Percentiles rank a stretch among this genome's conserved stretches.
Conservation (phyloP, 2,113 vertebrate species). For the Struthidea cinerea region DNA sequence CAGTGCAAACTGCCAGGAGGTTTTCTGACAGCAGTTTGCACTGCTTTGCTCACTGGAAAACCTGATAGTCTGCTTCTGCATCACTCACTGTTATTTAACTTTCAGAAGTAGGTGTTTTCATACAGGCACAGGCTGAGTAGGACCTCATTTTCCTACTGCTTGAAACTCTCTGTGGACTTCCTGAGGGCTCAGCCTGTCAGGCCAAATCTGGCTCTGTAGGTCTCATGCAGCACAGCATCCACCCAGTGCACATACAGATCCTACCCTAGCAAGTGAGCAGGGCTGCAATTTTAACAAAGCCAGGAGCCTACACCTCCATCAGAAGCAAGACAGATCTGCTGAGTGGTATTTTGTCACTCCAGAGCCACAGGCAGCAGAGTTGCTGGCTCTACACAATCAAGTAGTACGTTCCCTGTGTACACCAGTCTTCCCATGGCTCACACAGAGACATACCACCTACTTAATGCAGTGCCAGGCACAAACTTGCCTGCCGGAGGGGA, state of each 20-base stretch:
- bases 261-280: not conserved
- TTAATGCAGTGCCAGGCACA: not conserved
- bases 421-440: not conserved
- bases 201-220: not conserved
- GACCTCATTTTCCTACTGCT: not conserved
- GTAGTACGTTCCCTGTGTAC: not conserved
- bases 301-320: not conserved
- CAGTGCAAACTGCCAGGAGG: not conserved
- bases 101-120: not conserved
- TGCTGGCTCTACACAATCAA: not conserved
- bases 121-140: not conserved
- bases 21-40: not conserved
- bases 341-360: not conserved
- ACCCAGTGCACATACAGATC: accelerated
- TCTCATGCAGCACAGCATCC: not conserved
- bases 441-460: not conserved
- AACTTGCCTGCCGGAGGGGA: not conserved
- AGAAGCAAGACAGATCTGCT: not conserved
- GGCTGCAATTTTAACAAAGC: not conserved
- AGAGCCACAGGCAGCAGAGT: not conserved
- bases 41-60: not conserved
- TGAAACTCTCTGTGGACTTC: not conserved
- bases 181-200: not conserved
- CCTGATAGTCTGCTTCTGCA: not conserved
- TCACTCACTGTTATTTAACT: not conserved